Evolutionary conservation across 2,797 vertebrate genomes (phyloP).

Genomic region (Enteromius afrohamiltoni): DNA sequence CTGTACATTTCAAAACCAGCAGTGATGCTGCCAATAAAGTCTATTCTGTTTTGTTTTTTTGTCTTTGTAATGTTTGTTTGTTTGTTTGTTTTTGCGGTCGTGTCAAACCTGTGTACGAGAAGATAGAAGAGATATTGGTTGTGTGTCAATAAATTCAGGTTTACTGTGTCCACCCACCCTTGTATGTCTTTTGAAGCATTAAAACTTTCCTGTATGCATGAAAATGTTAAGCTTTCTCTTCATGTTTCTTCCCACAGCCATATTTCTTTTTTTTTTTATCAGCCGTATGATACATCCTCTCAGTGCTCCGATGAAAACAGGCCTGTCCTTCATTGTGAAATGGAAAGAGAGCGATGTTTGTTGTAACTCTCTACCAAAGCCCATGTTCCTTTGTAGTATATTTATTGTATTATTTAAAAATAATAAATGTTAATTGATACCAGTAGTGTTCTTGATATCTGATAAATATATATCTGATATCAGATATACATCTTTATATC

Average conservation of each 20-base stretch:
- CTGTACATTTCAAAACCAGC: constrained; percentile 78
- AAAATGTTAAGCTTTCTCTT: constrained; percentile 82
- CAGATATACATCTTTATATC: constrained; percentile 13
- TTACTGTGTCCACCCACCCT: constrained; percentile 90
- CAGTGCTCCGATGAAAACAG: constrained; percentile 66
- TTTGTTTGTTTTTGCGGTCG: constrained; percentile 79
- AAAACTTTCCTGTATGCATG: constrained; percentile 88
- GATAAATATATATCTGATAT: constrained; percentile 35
- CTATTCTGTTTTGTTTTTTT: constrained; percentile 68
- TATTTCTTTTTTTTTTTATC: constrained; percentile 60
- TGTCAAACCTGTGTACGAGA: constrained; percentile 92
- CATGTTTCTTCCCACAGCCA: constrained; percentile 69
- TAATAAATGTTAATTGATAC: constrained; percentile 84
- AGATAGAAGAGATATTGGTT: constrained; percentile 85
- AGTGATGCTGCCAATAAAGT: constrained; percentile 72
- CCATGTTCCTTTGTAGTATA: constrained; percentile 84
- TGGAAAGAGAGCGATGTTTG: constrained; percentile 76
- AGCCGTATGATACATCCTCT: constrained; percentile 63
- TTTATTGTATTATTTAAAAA: constrained; percentile 88
- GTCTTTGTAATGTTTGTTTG: constrained; percentile 73
- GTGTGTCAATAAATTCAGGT: constrained; percentile 94
- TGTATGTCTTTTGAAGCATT: constrained; percentile 89
- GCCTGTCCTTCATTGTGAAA: constrained; percentile 77
- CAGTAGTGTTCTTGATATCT: constrained; percentile 79
- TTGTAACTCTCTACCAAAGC: constrained; percentile 80